Percentiles rank a stretch among this genome's conserved stretches.
These are phyloP conservation scores for Alosa alosa DNA, from an alignment of 2,113 vertebrate genomes.

Conservation along the genomic window DNA sequence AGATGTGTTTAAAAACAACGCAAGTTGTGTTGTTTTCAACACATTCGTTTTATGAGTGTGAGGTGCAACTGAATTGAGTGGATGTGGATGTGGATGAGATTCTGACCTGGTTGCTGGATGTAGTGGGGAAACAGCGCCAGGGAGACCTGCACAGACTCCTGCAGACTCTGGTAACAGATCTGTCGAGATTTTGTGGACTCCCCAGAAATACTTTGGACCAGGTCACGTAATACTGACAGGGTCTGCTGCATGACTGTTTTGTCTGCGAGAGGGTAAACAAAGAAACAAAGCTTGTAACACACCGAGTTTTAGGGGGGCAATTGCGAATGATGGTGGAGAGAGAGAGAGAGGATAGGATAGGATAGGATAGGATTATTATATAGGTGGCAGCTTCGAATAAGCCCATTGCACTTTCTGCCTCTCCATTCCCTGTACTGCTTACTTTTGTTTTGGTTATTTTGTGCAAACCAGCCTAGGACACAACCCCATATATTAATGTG, in stretches of 20 bases:
- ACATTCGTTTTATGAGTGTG: too few relatives aligned
- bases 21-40: too few relatives aligned
- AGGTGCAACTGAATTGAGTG: background rate
- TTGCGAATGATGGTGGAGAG: too few relatives aligned
- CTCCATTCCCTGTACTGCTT: too few relatives aligned
- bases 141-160: slow-evolving; percentile 96
- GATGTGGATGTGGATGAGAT: background rate
- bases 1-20: too few relatives aligned
- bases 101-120: slow-evolving; percentile 95
- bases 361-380: too few relatives aligned
- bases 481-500: too few relatives aligned
- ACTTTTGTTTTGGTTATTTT: too few relatives aligned
- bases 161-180: slow-evolving; percentile 96
- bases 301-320: background rate
- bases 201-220: slow-evolving; percentile 90
- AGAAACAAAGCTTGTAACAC: background rate
- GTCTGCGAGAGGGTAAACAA: slow-evolving; percentile 64
- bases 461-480: too few relatives aligned
- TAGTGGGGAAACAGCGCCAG: slow-evolving; percentile 92
- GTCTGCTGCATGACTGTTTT: slow-evolving; percentile 91
- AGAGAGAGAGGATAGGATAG: too few relatives aligned
- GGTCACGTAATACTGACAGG: slow-evolving; percentile 86
- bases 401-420: too few relatives aligned
- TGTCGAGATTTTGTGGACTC: slow-evolving; percentile 97
- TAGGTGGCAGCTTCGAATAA: too few relatives aligned